Percentiles rank a stretch among this genome's conserved stretches.
phyloP scores from a whole-genome alignment of 2,113 vertebrate species.

The Ceyx melanurus region DNA sequence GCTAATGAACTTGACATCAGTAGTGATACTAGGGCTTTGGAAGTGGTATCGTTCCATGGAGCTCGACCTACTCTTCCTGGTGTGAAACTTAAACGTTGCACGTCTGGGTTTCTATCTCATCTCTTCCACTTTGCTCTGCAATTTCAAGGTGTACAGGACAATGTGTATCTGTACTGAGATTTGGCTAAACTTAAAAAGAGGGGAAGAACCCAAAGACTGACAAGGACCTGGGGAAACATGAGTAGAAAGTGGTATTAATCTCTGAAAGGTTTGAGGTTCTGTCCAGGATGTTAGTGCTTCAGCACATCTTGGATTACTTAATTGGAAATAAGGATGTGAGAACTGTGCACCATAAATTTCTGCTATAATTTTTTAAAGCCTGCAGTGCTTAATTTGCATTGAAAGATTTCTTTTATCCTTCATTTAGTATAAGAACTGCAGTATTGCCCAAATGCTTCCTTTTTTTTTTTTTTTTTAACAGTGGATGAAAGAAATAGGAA shows the following conservation, averaged over 20 bases:
- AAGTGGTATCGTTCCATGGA: neutral
- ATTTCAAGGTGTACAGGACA: neutral
- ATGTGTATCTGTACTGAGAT: neutral
- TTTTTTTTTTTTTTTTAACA: neutral
- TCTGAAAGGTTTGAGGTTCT: neutral
- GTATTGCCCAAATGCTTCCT: neutral
- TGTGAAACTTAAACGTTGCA: accelerated
- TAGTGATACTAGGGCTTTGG: neutral
- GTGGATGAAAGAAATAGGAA: neutral
- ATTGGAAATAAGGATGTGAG: neutral
- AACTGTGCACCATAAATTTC: neutral
- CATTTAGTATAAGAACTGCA: neutral
- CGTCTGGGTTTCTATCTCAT: neutral
- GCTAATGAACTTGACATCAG: neutral
- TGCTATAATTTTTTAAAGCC: neutral
- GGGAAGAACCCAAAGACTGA: neutral
- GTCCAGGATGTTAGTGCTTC: neutral
- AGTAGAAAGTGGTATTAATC: neutral
- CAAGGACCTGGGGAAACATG: neutral
- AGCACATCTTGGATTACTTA: neutral
- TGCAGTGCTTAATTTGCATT: neutral
- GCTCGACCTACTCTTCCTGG: neutral
- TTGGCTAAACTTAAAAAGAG: neutral
- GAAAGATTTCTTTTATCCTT: neutral
- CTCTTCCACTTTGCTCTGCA: neutral